Base-by-base conservation (phyloP, 2,888 invertebrate species). In the Oconnorella tubifera region DNA sequence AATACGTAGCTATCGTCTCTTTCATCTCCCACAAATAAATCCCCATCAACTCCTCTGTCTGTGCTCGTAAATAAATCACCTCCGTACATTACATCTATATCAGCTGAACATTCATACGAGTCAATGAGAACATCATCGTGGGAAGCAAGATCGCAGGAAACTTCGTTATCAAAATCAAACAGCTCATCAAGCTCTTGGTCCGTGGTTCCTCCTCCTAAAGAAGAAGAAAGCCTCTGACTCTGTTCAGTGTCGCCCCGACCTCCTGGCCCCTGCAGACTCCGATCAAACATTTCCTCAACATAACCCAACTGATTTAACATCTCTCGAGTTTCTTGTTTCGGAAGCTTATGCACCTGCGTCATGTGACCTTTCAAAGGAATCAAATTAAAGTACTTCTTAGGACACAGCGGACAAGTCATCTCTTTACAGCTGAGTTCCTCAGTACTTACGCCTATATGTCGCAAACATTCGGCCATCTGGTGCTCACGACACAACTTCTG, bases 401-500 rank as follows among this genome's bases (percentile, higher is more conserved):
- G 66, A 29, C 66, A 66, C 28, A 66, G 59, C 28, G 66, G 66
- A 32, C 66, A 66, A 6, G 58, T 57, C 33, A 66, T 48, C 31
- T 66, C 66, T 51, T 63, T 58, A 2, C 55, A 62, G 19, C 56
- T 62, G 53, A 66, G 53, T 23, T 66, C 68, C 28, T 67, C 66
- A 28, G 63, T 60, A 48, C 68, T 65, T 19, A 68, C 68, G 32
- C 62, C 62, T n/a, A 66, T 51, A 25, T 19, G 14, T 3, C 66
- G 66, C 50, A 67, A 55, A 56, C 69, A 69, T 50, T 67, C 62
- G 10, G 60, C 49, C 3, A 69, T 64, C 59, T 69, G 67, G 33
- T 69, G 69, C 48, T 65, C 53, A 23, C 69, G 63, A 51, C 69
- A 69, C 19, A 62, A 60, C 60, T 67, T 65, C 59, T 69, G 66